A percentile compares a stretch with the other conserved stretches of the same genome.
Evolutionary conservation across 2,797 vertebrate genomes (phyloP).

Genomic region (Carduelis carduelis): DNA sequence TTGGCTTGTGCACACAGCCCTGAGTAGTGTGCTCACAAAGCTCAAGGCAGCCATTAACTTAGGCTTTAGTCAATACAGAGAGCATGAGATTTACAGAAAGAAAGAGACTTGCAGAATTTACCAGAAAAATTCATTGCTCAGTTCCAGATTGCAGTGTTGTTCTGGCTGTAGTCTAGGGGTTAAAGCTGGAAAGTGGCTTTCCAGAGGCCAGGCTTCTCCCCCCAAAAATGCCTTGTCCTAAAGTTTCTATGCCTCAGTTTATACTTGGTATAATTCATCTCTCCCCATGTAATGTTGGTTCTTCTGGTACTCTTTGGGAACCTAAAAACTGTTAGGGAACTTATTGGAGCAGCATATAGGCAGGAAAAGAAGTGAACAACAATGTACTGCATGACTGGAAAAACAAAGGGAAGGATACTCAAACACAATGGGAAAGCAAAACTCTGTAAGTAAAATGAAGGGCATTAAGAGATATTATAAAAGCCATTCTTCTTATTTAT

Average conservation of each 20-base stretch:
- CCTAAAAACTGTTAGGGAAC: neutral
- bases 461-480: neutral
- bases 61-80: slow-evolving; percentile 32
- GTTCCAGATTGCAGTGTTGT: slow-evolving; percentile 23
- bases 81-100: slow-evolving; percentile 43
- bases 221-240: neutral
- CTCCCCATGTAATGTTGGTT: accelerated
- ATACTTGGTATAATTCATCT: neutral
- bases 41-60: slow-evolving; percentile 58
- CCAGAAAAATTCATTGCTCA: slow-evolving; percentile 38
- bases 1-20: slow-evolving; percentile 31
- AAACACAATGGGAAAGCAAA: neutral
- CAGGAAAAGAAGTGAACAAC: neutral
- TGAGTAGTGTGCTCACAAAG: slow-evolving; percentile 48
- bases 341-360: neutral
- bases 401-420: neutral
- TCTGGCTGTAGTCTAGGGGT: slow-evolving; percentile 1
- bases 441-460: neutral
- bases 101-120: slow-evolving; percentile 42
- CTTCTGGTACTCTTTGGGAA: neutral
- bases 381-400: neutral
- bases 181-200: slow-evolving; percentile 1
- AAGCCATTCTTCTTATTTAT: neutral
- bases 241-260: slow-evolving; percentile 5
- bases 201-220: neutral